Conservation (phyloP, 2,113 vertebrate genomes). For the Eolophus roseicapilla region DNA sequence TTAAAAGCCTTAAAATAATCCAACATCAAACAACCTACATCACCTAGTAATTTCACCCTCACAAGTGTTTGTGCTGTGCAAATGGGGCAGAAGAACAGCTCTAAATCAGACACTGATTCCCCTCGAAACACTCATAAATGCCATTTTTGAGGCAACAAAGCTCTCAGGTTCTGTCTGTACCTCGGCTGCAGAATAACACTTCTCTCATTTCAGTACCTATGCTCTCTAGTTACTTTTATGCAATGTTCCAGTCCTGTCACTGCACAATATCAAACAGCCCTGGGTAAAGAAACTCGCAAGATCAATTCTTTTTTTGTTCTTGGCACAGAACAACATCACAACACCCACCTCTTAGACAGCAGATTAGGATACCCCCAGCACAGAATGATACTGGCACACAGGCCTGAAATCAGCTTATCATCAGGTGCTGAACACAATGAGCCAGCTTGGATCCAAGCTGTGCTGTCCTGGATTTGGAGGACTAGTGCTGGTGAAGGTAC, state of each 20-base stretch:
- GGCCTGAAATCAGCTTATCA: neutral
- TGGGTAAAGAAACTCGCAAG: neutral
- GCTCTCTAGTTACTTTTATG: neutral
- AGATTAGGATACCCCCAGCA: conserved; percentile 4
- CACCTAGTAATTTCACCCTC: neutral
- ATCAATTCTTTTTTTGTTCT: neutral
- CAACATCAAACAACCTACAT: neutral
- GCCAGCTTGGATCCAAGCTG: neutral
- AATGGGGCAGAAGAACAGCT: neutral
- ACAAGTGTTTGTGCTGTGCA: neutral
- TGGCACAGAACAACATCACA: neutral
- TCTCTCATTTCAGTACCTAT: neutral
- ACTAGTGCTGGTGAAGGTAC: neutral
- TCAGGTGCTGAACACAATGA: neutral
- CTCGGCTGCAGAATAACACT: neutral
- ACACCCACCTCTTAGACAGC: neutral
- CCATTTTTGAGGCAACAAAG: neutral
- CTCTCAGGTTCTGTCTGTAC: neutral
- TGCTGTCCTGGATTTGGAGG: neutral
- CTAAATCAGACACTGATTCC: neutral
- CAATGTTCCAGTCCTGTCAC: neutral
- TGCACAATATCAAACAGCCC: neutral
- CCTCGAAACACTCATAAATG: neutral
- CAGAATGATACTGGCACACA: neutral
- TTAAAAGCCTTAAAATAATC: neutral